Percentiles rank a stretch among this genome's conserved stretches.
phyloP scores from a whole-genome alignment of 2,888 invertebrate genomes.

The Agonopterix alstromeriana region DNA sequence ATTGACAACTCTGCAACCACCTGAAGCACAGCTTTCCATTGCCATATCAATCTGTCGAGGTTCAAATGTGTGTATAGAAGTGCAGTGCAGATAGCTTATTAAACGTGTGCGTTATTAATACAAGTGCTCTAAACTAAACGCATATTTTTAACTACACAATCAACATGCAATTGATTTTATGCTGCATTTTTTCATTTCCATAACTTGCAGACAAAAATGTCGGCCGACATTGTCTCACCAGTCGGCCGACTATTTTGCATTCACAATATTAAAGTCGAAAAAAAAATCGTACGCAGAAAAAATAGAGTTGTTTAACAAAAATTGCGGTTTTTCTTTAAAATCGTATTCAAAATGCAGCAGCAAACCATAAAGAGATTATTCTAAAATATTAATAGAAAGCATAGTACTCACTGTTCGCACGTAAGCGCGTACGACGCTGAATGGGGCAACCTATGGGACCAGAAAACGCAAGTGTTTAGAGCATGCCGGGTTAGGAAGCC shows the following conservation, averaged over 20 bases:
- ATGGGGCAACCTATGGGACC: conserved; percentile 76
- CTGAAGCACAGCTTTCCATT: no score
- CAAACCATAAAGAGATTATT: conserved; percentile 28
- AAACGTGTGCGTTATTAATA: conserved; percentile 2
- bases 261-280: no score
- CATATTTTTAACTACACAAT: background rate
- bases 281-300: no score
- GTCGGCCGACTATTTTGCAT: no score
- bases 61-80: conserved; percentile 1
- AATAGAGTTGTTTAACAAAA: no score
- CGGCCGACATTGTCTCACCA: no score
- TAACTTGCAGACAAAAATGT: no score
- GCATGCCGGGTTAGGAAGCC: conserved; percentile 73
- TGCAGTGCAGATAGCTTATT: conserved; percentile 18
- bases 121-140: conserved; percentile 15
- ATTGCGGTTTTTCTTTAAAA: no score
- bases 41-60: no score
- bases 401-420: conserved; percentile 81
- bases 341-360: background rate
- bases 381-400: conserved; percentile 39
- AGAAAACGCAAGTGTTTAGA: conserved; percentile 71
- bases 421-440: conserved; percentile 79
- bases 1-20: no score
- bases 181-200: no score
- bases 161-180: conserved; percentile 2